phyloP scores from a whole-genome alignment of 1,140 invertebrate species.

The Camponotus floridanus region DNA sequence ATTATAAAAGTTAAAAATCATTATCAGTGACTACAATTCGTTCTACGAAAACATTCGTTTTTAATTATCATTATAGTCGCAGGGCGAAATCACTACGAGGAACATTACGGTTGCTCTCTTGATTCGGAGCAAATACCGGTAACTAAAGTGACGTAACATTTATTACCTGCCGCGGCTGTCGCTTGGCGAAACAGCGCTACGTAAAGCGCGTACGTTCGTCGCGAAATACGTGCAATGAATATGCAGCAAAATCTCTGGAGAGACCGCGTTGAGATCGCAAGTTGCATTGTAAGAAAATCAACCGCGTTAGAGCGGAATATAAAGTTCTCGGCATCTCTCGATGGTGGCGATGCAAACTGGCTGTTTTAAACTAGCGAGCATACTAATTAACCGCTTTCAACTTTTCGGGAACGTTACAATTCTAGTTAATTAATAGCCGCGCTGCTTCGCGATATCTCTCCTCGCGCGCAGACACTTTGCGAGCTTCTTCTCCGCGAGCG shows the following conservation, averaged over 20 bases:
- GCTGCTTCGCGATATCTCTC: constrained; percentile 5
- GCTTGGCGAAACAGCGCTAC: constrained; percentile 53
- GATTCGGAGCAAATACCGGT: constrained; percentile 57
- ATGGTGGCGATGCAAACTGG: constrained; percentile 41
- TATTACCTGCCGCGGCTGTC: constrained; percentile 57
- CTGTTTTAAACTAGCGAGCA: constrained; percentile 58
- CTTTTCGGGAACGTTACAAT: constrained; percentile 49
- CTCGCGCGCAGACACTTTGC: constrained; percentile 9
- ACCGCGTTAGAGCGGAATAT: constrained; percentile 51
- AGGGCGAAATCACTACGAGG: constrained; percentile 64
- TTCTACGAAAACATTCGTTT: not conserved
- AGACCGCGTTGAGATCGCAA: constrained; percentile 45
- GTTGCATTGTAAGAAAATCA: constrained; percentile 58
- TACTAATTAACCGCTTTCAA: constrained; percentile 63
- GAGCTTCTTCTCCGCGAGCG: constrained; percentile 27
- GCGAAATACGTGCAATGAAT: constrained; percentile 56
- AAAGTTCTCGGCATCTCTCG: constrained; percentile 39
- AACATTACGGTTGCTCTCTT: constrained; percentile 54
- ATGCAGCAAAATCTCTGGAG: constrained; percentile 51
- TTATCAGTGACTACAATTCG: too few relatives aligned
- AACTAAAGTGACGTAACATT: constrained; percentile 62
- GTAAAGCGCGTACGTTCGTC: constrained; percentile 59
- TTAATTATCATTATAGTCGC: not conserved
- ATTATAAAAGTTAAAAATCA: not conserved
- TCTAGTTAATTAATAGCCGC: constrained; percentile 56